These are phyloP conservation scores for Tamias sibiricus DNA, from an alignment of 2,113 vertebrate species.

Conservation along the genomic window DNA sequence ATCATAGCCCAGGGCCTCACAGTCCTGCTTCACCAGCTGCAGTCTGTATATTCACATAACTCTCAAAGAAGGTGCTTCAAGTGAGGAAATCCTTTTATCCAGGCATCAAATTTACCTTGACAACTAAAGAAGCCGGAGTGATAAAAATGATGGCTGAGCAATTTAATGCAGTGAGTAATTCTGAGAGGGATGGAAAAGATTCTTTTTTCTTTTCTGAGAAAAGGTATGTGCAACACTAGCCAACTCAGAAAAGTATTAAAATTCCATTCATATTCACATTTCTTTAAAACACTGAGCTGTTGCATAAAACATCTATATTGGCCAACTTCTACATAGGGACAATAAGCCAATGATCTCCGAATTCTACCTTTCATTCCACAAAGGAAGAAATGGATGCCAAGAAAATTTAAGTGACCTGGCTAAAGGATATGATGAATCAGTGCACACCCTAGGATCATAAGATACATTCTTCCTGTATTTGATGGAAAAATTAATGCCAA, in stretches of 20 bases:
- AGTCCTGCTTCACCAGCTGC: neutral
- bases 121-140: neutral
- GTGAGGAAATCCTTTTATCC: neutral
- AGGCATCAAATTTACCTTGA: neutral
- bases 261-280: neutral
- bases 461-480: neutral
- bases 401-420: neutral
- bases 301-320: neutral
- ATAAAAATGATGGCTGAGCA: neutral
- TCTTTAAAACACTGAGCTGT: neutral
- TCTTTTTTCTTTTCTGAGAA: neutral
- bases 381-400: slow-evolving; percentile 19
- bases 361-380: neutral
- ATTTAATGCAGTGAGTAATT: neutral
- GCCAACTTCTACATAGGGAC: neutral
- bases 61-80: neutral
- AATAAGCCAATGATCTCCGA: neutral
- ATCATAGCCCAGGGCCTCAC: neutral
- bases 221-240: neutral
- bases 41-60: neutral
- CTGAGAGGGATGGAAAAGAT: neutral
- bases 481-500: neutral
- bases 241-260: neutral
- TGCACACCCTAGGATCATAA: neutral
- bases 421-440: neutral